A percentile compares a stretch with the other conserved stretches of the same genome.
phyloP scores from a whole-genome alignment of 2,113 vertebrate genomes.

The Taurulus bubalis region DNA sequence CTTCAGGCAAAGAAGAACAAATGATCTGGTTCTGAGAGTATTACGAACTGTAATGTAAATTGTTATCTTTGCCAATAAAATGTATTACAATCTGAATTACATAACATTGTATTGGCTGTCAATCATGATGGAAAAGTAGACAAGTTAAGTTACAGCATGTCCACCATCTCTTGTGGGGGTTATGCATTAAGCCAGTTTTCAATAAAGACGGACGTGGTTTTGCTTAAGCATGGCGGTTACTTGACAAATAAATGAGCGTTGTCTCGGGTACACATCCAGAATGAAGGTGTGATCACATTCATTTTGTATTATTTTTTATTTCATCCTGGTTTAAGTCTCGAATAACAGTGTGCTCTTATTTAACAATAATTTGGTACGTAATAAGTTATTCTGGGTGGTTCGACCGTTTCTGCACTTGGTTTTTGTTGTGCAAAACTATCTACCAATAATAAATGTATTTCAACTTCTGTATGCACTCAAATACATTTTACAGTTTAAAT shows the following conservation, averaged over 20 bases:
- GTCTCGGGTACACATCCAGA: not conserved
- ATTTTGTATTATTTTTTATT: not conserved
- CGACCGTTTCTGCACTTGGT: not conserved
- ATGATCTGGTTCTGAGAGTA: too few species aligned
- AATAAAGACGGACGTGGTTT: not conserved
- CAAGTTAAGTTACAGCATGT: too few species aligned
- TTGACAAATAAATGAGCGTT: not conserved
- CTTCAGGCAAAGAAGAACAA: too few species aligned
- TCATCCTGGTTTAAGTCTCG: too few species aligned
- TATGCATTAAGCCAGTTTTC: too few species aligned
- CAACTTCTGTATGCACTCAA: not conserved
- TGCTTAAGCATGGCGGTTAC: not conserved
- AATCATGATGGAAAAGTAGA: too few species aligned
- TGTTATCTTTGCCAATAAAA: too few species aligned
- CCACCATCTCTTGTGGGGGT: too few species aligned
- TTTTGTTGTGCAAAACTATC: not conserved
- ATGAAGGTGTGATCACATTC: not conserved
- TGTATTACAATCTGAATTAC: too few species aligned
- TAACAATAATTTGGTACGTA: not conserved
- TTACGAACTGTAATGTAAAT: too few species aligned
- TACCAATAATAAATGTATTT: not conserved
- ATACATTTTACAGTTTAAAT: not conserved
- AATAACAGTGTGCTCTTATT: not conserved
- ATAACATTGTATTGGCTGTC: too few species aligned
- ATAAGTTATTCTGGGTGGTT: not conserved